Conservation (phyloP, 2,888 invertebrate genomes). For the Caradrina kadenii region DNA sequence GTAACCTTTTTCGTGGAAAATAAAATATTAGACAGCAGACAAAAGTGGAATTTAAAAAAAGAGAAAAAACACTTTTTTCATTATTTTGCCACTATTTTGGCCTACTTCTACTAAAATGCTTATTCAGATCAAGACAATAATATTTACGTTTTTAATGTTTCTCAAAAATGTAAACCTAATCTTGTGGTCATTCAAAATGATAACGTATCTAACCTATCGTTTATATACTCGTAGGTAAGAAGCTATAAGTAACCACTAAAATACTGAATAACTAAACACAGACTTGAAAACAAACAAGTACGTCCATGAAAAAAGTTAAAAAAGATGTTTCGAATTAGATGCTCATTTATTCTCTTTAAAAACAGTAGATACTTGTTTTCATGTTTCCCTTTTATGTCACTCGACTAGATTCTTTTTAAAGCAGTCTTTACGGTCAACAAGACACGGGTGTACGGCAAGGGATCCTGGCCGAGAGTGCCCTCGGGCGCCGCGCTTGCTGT, state of each 20-base stretch:
- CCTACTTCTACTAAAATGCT: too few species aligned
- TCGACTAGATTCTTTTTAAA: slow-evolving; percentile 53
- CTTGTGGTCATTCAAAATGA: not conserved
- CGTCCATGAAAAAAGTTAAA: too few species aligned
- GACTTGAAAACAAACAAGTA: not conserved
- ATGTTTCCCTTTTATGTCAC: slow-evolving; percentile 27
- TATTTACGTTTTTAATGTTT: too few species aligned
- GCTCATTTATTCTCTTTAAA: slow-evolving; percentile 9
- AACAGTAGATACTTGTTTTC: slow-evolving; percentile 17
- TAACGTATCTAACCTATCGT: not conserved
- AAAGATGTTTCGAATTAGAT: not conserved
- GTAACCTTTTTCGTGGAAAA: slow-evolving; percentile 45
- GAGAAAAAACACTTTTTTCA: not conserved
- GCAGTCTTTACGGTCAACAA: slow-evolving; percentile 49
- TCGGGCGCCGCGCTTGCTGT: slow-evolving; percentile 57
- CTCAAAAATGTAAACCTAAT: too few species aligned
- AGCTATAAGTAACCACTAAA: too few species aligned
- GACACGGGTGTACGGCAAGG: slow-evolving; percentile 34
- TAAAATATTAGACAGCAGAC: slow-evolving; percentile 43
- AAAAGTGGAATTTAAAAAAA: slow-evolving; percentile 28
- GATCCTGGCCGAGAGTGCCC: slow-evolving; percentile 53
- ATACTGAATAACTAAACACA: not conserved
- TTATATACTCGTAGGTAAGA: too few species aligned
- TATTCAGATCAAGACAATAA: not conserved
- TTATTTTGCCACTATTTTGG: not conserved